Percentiles rank a stretch among this genome's conserved stretches.
Evolutionary conservation across 2,888 invertebrate species (phyloP).

Genomic region (Gryllus longicercus): DNA sequence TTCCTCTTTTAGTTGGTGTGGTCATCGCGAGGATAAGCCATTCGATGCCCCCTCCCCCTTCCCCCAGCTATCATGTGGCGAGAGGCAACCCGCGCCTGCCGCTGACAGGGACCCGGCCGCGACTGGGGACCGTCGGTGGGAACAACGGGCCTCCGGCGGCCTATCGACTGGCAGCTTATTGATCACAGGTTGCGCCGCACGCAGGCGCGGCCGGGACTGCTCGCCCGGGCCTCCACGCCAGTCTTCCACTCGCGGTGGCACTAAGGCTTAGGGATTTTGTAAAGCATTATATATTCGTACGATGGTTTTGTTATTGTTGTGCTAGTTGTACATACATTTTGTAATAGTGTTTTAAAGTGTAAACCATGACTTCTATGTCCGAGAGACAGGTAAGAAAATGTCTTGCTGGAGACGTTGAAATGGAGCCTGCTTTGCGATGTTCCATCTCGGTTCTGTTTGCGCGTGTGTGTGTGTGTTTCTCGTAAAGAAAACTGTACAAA

Average conservation of each 20-base stretch:
- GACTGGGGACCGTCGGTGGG: background rate
- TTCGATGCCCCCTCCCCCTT: background rate
- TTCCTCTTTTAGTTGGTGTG: too few species aligned
- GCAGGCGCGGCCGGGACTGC: slow-evolving; percentile 21
- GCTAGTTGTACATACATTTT: background rate
- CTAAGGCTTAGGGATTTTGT: background rate
- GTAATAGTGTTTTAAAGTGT: background rate
- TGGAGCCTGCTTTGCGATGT: background rate
- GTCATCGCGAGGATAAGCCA: background rate
- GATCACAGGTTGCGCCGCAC: slow-evolving; percentile 26
- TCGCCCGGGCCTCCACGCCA: slow-evolving; percentile 30
- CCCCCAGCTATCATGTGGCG: background rate
- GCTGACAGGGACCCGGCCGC: too few species aligned
- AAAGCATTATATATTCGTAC: background rate
- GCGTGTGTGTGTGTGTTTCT: background rate
- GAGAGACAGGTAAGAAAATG: slow-evolving; percentile 33
- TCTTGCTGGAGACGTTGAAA: background rate
- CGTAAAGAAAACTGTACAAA: background rate
- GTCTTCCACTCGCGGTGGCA: background rate
- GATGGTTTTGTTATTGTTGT: background rate
- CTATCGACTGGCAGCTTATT: slow-evolving; percentile 27
- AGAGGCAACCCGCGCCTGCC: background rate
- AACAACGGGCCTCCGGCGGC: background rate
- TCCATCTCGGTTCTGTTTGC: too few species aligned
- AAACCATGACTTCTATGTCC: slow-evolving; percentile 32